These are phyloP conservation scores for Pelusios castaneus DNA, from an alignment of 2,113 vertebrate genomes.

Conservation along the genomic window DNA sequence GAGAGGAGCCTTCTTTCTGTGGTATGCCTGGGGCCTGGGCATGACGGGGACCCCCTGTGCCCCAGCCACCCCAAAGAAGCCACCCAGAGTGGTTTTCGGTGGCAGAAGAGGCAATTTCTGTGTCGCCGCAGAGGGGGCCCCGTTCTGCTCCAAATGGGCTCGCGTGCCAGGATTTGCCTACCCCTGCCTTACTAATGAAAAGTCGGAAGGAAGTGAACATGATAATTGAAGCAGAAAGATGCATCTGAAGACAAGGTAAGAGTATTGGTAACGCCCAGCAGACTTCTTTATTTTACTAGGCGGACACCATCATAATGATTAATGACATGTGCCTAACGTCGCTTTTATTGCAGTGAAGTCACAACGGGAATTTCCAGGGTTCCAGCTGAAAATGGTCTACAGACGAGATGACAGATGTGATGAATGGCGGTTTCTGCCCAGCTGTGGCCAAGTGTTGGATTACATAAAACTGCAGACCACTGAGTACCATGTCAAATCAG, in stretches of 20 bases:
- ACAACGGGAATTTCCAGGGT: background rate
- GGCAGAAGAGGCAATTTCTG: no score
- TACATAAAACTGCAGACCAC: accelerated
- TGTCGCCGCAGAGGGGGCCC: no score
- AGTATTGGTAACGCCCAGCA: background rate
- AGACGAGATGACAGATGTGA: background rate
- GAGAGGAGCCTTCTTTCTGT: no score
- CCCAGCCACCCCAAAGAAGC: no score
- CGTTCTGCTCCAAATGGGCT: no score
- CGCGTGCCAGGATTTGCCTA: no score
- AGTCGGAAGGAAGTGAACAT: background rate
- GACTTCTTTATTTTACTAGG: background rate
- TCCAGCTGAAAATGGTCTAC: background rate
- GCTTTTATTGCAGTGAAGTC: background rate
- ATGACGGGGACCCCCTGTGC: no score
- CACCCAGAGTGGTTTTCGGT: no score
- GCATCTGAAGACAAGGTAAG: background rate
- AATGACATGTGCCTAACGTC: accelerated
- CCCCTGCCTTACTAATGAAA: background rate
- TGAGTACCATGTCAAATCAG: background rate
- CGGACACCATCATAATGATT: accelerated
- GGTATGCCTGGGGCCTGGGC: no score
- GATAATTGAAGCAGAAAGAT: accelerated
- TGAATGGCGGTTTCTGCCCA: accelerated
- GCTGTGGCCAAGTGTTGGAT: background rate